Conservation (phyloP, 2,888 invertebrate genomes). For the Gari tellinella region DNA sequence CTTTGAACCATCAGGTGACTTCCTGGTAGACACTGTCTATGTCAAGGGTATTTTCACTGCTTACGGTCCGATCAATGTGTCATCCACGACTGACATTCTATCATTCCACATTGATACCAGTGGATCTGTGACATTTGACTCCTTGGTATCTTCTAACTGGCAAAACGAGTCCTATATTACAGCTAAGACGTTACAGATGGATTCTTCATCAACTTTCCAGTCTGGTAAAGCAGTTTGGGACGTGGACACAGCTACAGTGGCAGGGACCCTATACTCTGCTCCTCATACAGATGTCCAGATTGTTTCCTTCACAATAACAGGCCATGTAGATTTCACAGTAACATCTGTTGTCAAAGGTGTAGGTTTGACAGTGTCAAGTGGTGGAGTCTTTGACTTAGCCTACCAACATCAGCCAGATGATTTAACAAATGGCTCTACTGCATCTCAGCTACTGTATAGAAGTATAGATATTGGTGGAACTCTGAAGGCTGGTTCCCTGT, state of each 20-base stretch:
- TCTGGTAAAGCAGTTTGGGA: slow-evolving; percentile 55
- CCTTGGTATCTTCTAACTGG: slow-evolving; percentile 39
- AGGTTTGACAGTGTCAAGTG: slow-evolving; percentile 28
- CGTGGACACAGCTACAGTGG: slow-evolving; percentile 26
- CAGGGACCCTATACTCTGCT: slow-evolving; percentile 42
- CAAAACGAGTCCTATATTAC: slow-evolving; percentile 36
- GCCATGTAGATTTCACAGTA: slow-evolving; percentile 43
- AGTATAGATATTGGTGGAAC: slow-evolving; percentile 60
- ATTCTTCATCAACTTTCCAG: slow-evolving; percentile 39
- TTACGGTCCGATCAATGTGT: slow-evolving; percentile 45
- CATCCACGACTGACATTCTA: slow-evolving; percentile 15
- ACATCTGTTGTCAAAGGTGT: slow-evolving; percentile 38
- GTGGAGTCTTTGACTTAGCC: slow-evolving; percentile 52
- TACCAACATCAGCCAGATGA: slow-evolving; percentile 53
- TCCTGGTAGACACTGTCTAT: slow-evolving; percentile 50
- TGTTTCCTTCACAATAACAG: slow-evolving; percentile 37
- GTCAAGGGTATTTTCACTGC: slow-evolving; percentile 53
- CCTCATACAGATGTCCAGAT: slow-evolving; percentile 42
- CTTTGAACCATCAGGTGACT: slow-evolving; percentile 59
- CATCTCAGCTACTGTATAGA: slow-evolving; percentile 42
- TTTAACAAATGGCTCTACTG: slow-evolving; percentile 30
- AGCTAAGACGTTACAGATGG: slow-evolving; percentile 35
- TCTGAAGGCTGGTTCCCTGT: slow-evolving; percentile 63
- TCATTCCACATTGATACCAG: slow-evolving; percentile 30
- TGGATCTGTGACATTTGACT: slow-evolving; percentile 51